Evolutionary conservation across 2,888 invertebrate species (phyloP).

Genomic region (Drosophila falleni): DNA sequence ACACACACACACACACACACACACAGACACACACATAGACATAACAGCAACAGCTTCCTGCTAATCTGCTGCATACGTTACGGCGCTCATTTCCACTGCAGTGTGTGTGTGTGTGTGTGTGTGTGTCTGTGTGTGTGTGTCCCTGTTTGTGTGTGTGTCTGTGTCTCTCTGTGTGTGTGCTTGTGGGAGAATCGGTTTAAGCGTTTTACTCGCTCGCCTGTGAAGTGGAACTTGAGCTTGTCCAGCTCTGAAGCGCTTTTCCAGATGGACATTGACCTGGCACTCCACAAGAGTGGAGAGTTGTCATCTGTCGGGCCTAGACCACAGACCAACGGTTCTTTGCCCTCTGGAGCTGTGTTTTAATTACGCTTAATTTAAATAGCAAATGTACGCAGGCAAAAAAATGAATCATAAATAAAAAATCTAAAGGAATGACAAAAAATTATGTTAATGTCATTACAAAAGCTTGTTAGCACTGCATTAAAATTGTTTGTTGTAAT

Average conservation of each 20-base stretch:
- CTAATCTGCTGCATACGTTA: conserved; percentile 73
- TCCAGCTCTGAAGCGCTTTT: conserved; percentile 26
- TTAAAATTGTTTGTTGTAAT: conserved; percentile 35
- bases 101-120: conserved; percentile 5
- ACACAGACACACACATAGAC: no score
- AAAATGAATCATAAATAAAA: conserved; percentile 9
- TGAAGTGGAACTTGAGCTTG: conserved; percentile 46
- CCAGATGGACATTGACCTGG: conserved; percentile 45
- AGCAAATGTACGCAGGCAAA: conserved; percentile 25
- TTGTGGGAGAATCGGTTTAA: conserved; percentile 60
- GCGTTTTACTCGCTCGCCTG: conserved; percentile 49
- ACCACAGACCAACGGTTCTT: not conserved
- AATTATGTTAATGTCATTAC: conserved; percentile 41
- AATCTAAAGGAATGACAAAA: conserved; percentile 1
- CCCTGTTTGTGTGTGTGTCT: conserved; percentile 4
- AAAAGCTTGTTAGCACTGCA: conserved; percentile 47
- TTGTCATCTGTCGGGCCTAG: not conserved
- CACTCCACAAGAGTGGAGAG: conserved; percentile 12
- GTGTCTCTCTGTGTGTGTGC: conserved; percentile 12
- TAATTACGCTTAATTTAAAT: conserved; percentile 48
- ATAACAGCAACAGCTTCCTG: conserved; percentile 36
- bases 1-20: conserved; percentile 20
- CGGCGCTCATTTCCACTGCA: conserved; percentile 43
- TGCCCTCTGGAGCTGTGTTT: conserved; percentile 19
- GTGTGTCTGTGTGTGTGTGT: conserved; percentile 20